These are phyloP conservation scores for Vidua chalybeata DNA, from an alignment of 2,113 vertebrate species.

Conservation along the genomic window DNA sequence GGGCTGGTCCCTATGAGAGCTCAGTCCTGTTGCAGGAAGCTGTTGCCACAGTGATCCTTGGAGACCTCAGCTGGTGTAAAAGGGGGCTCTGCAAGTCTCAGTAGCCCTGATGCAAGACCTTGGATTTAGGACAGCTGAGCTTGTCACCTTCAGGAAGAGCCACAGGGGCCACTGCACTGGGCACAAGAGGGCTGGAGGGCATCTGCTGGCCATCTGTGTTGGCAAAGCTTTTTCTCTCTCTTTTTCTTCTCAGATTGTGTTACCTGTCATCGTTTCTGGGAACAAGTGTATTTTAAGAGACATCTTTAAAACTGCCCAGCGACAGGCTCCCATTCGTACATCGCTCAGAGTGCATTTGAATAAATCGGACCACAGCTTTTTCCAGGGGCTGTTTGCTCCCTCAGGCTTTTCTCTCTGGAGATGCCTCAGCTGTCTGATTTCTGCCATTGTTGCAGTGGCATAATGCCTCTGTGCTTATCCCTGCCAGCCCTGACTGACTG, in stretches of 20 bases:
- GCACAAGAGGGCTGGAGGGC: not conserved
- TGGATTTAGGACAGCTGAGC: not conserved
- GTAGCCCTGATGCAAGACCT: not conserved
- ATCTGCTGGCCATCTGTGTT: not conserved
- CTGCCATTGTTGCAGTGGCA: not conserved
- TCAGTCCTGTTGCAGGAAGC: not conserved
- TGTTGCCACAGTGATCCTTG: not conserved
- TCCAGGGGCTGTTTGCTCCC: not conserved
- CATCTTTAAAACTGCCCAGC: not conserved
- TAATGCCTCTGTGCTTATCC: not conserved
- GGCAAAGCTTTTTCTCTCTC: not conserved
- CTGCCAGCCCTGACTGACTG: not conserved
- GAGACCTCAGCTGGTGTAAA: not conserved
- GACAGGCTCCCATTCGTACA: not conserved
- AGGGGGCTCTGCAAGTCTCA: not conserved
- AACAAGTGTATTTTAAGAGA: slow-evolving; percentile 14
- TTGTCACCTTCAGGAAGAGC: not conserved
- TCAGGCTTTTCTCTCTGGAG: not conserved
- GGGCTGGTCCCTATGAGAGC: not conserved
- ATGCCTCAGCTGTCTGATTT: not conserved
- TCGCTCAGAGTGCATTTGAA: not conserved
- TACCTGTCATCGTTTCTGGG: not conserved
- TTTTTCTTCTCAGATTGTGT: not conserved
- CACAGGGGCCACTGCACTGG: not conserved
- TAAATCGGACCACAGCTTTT: not conserved